Conservation (phyloP, 2,797 vertebrate species). For the Crax fasciolata region DNA sequence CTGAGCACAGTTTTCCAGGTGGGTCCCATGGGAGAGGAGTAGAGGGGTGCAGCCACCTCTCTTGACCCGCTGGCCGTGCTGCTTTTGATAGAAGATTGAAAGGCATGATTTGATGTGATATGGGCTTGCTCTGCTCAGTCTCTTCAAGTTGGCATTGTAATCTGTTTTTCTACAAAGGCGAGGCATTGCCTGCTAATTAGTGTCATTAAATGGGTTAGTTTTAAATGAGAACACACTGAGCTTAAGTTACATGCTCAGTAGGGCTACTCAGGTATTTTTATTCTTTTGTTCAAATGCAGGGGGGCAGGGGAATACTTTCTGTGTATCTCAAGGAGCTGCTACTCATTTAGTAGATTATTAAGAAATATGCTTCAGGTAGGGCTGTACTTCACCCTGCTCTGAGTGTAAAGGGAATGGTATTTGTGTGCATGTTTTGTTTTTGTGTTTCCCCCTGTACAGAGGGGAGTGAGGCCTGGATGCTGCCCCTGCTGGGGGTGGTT, state of each 20-base stretch:
- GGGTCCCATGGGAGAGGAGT: background rate
- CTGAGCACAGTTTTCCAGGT: background rate
- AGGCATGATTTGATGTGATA: background rate
- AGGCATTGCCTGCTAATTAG: constrained; percentile 57
- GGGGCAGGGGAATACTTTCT: background rate
- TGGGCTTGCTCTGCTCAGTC: background rate
- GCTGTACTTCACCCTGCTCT: background rate
- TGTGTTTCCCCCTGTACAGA: background rate
- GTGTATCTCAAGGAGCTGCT: background rate
- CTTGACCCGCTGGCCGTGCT: background rate
- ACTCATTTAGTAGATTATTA: background rate
- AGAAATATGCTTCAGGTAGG: background rate
- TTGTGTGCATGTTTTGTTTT: background rate
- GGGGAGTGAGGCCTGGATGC: accelerated
- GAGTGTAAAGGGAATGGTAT: background rate
- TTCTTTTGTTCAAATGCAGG: background rate
- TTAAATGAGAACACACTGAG: constrained; percentile 26
- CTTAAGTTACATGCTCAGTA: background rate
- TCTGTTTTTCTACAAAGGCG: constrained; percentile 43
- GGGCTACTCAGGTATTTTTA: constrained; percentile 28
- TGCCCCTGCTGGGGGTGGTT: accelerated
- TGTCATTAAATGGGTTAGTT: constrained; percentile 37
- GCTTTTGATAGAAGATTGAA: background rate
- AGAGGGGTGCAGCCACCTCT: background rate
- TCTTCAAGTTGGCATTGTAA: background rate